A percentile compares a stretch with the other conserved stretches of the same genome.
Evolutionary conservation across 30 jellyfish, hydroid and myxozoan species (phyloP).

Genomic region (Mastigias papua): DNA sequence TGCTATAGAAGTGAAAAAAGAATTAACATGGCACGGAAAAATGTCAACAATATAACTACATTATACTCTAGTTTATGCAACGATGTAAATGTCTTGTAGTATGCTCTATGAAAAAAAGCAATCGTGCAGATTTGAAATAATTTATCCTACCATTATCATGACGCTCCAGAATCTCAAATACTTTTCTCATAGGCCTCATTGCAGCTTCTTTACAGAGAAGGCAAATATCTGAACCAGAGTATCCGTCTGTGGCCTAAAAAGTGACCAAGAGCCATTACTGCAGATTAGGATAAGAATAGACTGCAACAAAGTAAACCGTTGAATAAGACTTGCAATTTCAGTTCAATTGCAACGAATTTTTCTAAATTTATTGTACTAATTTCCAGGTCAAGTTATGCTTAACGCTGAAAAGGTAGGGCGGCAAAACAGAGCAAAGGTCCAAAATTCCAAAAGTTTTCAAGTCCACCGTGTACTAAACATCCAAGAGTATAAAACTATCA

Average conservation of each 20-base stretch:
- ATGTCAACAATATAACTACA: not conserved
- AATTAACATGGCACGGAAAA: too few relatives aligned
- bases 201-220: constrained; percentile 97
- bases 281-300: too few relatives aligned
- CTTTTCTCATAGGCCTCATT: constrained; percentile 91
- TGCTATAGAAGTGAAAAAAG: constrained; percentile 4
- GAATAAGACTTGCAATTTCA: too few relatives aligned
- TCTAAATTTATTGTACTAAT: too few relatives aligned
- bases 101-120: not conserved
- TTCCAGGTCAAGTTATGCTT: too few relatives aligned
- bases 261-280: not conserved
- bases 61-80: not conserved
- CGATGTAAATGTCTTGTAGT: not conserved
- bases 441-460: too few relatives aligned
- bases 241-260: constrained; percentile 83
- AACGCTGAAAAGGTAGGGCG: too few relatives aligned
- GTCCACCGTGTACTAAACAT: too few relatives aligned
- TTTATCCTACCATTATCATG: constrained; percentile 52
- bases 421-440: too few relatives aligned
- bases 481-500: too few relatives aligned
- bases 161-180: constrained; percentile 76
- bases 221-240: constrained; percentile 95
- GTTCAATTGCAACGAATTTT: too few relatives aligned
- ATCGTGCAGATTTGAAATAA: not conserved
- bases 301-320: too few relatives aligned